Evolutionary conservation across 2,888 invertebrate genomes (phyloP), one percentile per base, ranked within the genome.

Genomic region (Drosophila planitibia): DNA sequence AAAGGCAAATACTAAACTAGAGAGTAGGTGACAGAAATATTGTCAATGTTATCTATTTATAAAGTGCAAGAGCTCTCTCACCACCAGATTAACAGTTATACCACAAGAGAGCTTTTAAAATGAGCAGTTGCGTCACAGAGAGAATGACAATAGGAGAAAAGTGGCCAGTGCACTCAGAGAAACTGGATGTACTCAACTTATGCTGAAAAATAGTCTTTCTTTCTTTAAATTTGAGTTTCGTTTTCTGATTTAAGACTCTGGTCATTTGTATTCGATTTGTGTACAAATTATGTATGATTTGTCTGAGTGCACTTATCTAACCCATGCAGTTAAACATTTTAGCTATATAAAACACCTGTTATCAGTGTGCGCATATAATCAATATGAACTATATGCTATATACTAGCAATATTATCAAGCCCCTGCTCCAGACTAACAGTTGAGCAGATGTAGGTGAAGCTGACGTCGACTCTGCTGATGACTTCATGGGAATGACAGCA

Each of bases 41-140:
- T 79, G 25, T 52, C 57, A 88, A 70, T 68, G 66, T 79, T 2
- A 69, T 57, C 88, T 85, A 85, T 85, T 85, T 87, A 64, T 85
- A 87, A 70, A 70, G 35, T 33, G 33, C 5, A 53, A 59, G 41
- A 54, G 49, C 39, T 39, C 41, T 35, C 61, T 39, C 53, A 19
- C 25, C 10, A 7, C 14, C 19, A 22, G 60, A 61, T 44, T 35
- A 66, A 30, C 62, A 32, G 51, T 62, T 54, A 54, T 54, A 30
- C 16, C 25, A 41, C 22, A 6, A 41, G 51, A 52, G 52, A 67
- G 41, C 53, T 51, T 16, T 25, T 6, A 9, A 37, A 54, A 12
- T 33, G 49, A 52, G 33, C 33, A 25, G 28, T 53, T 68, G 37
- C 64, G 55, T 63, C 55, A 62, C 28, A 12, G 19, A 44, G 9